A percentile compares a stretch with the other conserved stretches of the same genome.
phyloP scores from a whole-genome alignment of 2,888 invertebrate species.

The Tipula unca region DNA sequence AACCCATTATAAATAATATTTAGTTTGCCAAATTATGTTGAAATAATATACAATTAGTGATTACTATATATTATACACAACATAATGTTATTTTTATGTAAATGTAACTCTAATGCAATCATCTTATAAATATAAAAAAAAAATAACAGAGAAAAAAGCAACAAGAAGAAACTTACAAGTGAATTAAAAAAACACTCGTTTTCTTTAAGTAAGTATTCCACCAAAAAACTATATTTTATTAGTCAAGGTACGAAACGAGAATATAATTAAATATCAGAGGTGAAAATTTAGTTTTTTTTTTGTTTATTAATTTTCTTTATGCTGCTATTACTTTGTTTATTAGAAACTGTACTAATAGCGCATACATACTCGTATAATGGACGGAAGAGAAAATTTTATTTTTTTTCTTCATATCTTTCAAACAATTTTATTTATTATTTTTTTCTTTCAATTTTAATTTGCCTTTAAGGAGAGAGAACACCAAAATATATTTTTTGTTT shows the following conservation, averaged over 20 bases:
- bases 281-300: background rate
- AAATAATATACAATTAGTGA: background rate
- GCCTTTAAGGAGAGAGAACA: background rate
- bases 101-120: slow-evolving; percentile 8
- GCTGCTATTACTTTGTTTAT: background rate
- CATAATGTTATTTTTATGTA: background rate
- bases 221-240: background rate
- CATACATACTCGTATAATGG: background rate
- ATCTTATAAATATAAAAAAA: background rate
- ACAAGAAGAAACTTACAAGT: background rate
- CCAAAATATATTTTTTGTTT: background rate
- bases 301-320: background rate
- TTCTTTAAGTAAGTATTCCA: background rate
- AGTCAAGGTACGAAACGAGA: background rate
- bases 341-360: background rate
- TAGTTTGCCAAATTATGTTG: background rate
- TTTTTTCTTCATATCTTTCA: background rate
- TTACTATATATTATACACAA: background rate
- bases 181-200: background rate
- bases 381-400: background rate
- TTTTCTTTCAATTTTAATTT: background rate
- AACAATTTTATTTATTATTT: background rate
- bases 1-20: background rate
- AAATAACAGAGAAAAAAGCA: background rate
- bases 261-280: background rate